A percentile compares a stretch with the other conserved stretches of the same genome.
These are phyloP conservation scores for Ophiothrix spiculata DNA, from an alignment of 35 echinoderm and acorn worm genomes.

Conservation along the genomic window DNA sequence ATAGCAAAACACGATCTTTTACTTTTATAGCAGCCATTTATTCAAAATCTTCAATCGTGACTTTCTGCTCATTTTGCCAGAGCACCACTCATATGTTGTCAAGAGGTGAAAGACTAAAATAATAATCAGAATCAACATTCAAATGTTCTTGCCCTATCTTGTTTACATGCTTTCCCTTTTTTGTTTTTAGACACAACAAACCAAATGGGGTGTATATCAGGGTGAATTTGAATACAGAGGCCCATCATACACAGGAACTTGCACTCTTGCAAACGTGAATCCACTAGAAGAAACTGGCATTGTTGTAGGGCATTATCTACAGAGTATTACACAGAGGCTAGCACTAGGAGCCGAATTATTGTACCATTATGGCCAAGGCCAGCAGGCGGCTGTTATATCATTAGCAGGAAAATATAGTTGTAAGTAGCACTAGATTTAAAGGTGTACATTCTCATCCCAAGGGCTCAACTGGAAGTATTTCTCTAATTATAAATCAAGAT, in stretches of 20 bases:
- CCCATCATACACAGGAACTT: slow-evolving; percentile 75
- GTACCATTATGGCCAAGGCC: slow-evolving; percentile 95
- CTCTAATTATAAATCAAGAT: no score
- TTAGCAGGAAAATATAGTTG: not conserved
- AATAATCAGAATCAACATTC: no score
- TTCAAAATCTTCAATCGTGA: no score
- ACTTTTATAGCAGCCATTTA: no score
- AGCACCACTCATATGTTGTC: no score
- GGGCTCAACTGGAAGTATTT: no score
- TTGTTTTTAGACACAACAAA: slow-evolving; percentile 79
- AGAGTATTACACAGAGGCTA: slow-evolving; percentile 72
- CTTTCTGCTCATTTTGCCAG: no score
- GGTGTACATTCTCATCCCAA: no score
- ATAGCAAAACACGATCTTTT: no score
- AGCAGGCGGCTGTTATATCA: slow-evolving; percentile 74
- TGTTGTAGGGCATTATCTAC: slow-evolving; percentile 81
- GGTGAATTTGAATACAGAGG: slow-evolving; percentile 86
- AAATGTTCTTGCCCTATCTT: not conserved
- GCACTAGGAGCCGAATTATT: slow-evolving; percentile 83
- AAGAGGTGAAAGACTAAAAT: no score
- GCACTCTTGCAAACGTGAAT: slow-evolving; percentile 79
- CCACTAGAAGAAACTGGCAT: slow-evolving; percentile 80
- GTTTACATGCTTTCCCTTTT: not conserved
- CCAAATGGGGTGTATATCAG: slow-evolving; percentile 80
- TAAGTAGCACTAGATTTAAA: not conserved